phyloP scores from a whole-genome alignment of 2,888 invertebrate genomes.

The Saturnia pavonia region DNA sequence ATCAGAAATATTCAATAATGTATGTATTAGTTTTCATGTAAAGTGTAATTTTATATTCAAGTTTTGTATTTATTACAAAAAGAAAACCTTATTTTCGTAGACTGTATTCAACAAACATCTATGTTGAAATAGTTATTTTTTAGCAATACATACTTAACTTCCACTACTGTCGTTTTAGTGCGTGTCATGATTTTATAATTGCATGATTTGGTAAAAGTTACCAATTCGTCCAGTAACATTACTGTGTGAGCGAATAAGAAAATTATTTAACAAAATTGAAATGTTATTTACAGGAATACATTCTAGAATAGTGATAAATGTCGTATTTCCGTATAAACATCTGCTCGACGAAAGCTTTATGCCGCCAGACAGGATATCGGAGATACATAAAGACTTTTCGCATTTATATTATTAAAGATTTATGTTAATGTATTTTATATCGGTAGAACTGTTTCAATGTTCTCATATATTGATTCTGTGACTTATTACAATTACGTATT shows the following conservation, averaged over 20 bases:
- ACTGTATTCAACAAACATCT: neutral
- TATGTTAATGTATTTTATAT: slow-evolving; percentile 20
- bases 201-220: neutral
- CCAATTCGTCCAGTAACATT: no score
- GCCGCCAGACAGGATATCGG: slow-evolving; percentile 22
- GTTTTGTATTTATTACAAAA: neutral
- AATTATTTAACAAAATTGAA: neutral
- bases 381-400: slow-evolving; percentile 20
- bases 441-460: neutral
- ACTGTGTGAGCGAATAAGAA: neutral
- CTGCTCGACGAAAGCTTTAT: slow-evolving; percentile 21
- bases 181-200: neutral
- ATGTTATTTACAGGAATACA: slow-evolving; percentile 17
- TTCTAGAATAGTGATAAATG: slow-evolving; percentile 21
- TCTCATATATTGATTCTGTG: neutral
- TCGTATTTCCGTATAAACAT: slow-evolving; percentile 23
- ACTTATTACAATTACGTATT: neutral
- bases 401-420: slow-evolving; percentile 21
- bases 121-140: neutral
- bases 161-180: no score
- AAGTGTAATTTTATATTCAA: neutral
- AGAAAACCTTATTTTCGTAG: neutral
- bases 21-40: neutral
- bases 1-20: neutral
- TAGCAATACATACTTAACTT: no score